Evolutionary conservation across 2,888 invertebrate genomes (phyloP).

Genomic region (Vannuccia rotundouncinata): DNA sequence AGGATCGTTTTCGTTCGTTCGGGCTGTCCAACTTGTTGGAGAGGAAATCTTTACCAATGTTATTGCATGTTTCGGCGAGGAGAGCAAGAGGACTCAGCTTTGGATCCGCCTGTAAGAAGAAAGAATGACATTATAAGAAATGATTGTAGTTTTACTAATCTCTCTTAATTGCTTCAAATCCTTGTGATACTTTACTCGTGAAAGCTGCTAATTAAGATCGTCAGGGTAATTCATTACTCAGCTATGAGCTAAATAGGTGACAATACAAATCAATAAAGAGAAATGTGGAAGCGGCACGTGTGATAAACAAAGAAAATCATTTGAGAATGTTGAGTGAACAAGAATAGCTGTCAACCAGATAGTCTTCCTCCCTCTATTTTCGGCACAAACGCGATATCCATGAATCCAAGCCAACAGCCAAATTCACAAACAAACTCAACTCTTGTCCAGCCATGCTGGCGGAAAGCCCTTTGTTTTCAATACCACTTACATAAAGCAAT

Average conservation of each 20-base stretch:
- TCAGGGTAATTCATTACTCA: neutral
- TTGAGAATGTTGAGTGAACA: neutral
- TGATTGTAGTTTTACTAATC: too few relatives aligned
- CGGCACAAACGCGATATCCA: neutral
- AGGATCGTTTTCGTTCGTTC: neutral
- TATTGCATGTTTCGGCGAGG: conserved; percentile 35
- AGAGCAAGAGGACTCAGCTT: conserved; percentile 32
- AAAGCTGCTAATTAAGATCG: too few relatives aligned
- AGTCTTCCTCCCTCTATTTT: neutral
- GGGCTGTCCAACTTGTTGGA: neutral
- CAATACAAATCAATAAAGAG: neutral
- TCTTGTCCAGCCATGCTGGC: neutral
- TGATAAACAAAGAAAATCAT: neutral
- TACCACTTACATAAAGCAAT: neutral
- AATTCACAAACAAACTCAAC: neutral
- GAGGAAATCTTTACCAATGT: conserved; percentile 29
- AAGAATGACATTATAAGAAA: too few relatives aligned
- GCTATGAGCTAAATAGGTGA: neutral
- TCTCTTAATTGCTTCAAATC: too few relatives aligned
- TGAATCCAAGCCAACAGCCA: neutral
- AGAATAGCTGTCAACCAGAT: neutral
- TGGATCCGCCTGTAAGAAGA: conserved; percentile 17
- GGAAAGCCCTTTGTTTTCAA: neutral
- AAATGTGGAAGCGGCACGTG: neutral
- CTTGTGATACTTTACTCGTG: too few relatives aligned